Evolutionary conservation across 2,888 invertebrate genomes (phyloP).

Genomic region (Steromphala cineraria): DNA sequence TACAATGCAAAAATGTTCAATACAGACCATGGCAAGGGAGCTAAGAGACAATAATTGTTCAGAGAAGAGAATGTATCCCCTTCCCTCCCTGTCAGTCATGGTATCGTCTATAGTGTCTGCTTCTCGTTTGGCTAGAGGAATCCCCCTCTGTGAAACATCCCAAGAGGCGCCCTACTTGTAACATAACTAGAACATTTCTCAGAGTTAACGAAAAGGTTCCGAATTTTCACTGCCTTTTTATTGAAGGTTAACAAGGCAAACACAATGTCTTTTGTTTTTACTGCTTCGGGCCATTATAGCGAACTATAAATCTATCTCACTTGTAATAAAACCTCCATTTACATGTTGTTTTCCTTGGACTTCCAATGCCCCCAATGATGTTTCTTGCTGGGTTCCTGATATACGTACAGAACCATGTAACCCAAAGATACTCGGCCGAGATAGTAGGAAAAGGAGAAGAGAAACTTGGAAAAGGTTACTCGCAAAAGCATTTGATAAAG

Average conservation of each 20-base stretch:
- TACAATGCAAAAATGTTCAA: too few relatives aligned
- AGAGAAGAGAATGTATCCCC: too few relatives aligned
- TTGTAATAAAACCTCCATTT: conserved; percentile 11
- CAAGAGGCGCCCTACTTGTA: too few relatives aligned
- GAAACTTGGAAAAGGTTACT: conserved; percentile 1
- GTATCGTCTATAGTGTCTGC: too few relatives aligned
- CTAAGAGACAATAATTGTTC: too few relatives aligned
- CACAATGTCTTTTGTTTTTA: conserved; percentile 20
- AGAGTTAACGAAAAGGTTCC: conserved; percentile 9
- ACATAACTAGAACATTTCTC: neutral
- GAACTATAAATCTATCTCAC: conserved; percentile 11
- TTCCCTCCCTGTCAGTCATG: too few relatives aligned
- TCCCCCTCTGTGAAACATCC: too few relatives aligned
- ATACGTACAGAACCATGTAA: neutral
- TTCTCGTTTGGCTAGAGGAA: too few relatives aligned
- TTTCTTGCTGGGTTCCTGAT: neutral
- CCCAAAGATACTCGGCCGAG: neutral
- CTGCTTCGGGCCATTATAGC: neutral
- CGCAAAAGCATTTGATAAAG: conserved; percentile 5
- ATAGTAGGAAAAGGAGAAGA: neutral
- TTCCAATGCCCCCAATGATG: neutral
- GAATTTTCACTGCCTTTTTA: conserved; percentile 9
- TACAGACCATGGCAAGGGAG: too few relatives aligned
- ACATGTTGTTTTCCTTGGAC: conserved; percentile 3
- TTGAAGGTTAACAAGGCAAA: conserved; percentile 15